phyloP scores from a whole-genome alignment of 1,140 invertebrate genomes.

The Brachionus manjavacas region DNA sequence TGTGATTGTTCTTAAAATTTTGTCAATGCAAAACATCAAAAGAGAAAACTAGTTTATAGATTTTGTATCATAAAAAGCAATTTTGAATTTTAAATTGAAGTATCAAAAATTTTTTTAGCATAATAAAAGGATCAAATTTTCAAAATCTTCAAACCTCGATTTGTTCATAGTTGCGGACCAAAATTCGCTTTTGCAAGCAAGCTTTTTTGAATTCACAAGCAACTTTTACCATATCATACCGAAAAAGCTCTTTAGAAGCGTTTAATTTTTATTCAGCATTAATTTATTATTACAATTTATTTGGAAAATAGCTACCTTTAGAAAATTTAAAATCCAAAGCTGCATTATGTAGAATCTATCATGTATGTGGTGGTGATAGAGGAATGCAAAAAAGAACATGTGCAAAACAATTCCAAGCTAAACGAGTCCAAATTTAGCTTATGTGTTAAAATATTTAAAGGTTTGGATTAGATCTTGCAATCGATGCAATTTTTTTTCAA shows the following conservation, averaged over 20 bases:
- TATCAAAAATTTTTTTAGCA: not conserved
- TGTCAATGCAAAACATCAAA: not conserved
- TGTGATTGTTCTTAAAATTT: not conserved
- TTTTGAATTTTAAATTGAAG: not conserved
- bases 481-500: not conserved
- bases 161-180: not conserved
- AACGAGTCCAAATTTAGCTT: not conserved
- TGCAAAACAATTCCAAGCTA: not conserved
- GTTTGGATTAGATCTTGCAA: slow-evolving; percentile 2
- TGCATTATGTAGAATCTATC: not conserved
- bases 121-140: not conserved
- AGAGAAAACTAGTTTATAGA: not conserved
- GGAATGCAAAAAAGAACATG: not conserved
- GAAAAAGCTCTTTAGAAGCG: not conserved
- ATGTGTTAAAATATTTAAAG: not conserved
- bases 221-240: not conserved
- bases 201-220: not conserved
- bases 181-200: not conserved
- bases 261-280: not conserved
- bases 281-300: not conserved
- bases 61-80: not conserved
- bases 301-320: not conserved
- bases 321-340: not conserved
- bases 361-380: not conserved
- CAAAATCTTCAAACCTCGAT: not conserved